Percentiles rank a stretch among this genome's conserved stretches.
phyloP scores from a whole-genome alignment of 1,140 invertebrate species.

The Tetramorium alpestre region DNA sequence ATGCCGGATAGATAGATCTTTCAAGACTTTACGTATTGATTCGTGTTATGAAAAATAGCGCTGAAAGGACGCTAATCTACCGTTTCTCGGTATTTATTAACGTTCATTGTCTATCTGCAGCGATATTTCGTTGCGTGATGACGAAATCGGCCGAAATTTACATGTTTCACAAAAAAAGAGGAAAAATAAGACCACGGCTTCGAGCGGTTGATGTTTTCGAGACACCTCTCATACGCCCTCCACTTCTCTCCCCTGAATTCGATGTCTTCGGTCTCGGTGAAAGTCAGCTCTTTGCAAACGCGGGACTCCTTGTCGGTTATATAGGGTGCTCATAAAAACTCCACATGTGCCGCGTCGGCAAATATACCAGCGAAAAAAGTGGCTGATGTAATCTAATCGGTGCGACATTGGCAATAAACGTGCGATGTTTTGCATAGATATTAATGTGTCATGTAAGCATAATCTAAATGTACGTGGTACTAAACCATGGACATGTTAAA shows the following conservation, averaged over 20 bases:
- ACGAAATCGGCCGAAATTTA: not conserved
- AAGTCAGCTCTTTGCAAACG: constrained; percentile 66
- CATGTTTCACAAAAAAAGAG: not conserved
- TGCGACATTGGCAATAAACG: not conserved
- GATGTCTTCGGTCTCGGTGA: constrained; percentile 68
- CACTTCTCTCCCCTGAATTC: constrained; percentile 39
- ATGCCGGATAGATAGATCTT: too few relatives aligned
- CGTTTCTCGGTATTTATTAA: not conserved
- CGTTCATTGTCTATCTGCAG: not conserved
- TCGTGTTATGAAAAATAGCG: too few relatives aligned
- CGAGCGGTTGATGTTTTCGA: constrained; percentile 69
- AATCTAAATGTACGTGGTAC: not conserved
- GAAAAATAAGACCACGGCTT: not conserved
- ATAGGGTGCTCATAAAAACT: not conserved
- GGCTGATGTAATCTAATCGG: constrained; percentile 20
- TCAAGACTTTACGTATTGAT: too few relatives aligned
- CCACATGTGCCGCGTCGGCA: not conserved
- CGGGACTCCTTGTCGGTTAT: constrained; percentile 59
- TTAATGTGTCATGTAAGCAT: not conserved
- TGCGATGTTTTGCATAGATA: constrained; percentile 15
- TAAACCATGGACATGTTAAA: not conserved
- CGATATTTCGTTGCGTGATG: not conserved
- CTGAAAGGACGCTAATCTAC: too few relatives aligned
- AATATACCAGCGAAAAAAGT: constrained; percentile 11
- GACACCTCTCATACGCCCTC: constrained; percentile 49